A percentile compares a stretch with the other conserved stretches of the same genome.
phyloP scores from a whole-genome alignment of 2,797 vertebrate species.

The Naso thynnoides region DNA sequence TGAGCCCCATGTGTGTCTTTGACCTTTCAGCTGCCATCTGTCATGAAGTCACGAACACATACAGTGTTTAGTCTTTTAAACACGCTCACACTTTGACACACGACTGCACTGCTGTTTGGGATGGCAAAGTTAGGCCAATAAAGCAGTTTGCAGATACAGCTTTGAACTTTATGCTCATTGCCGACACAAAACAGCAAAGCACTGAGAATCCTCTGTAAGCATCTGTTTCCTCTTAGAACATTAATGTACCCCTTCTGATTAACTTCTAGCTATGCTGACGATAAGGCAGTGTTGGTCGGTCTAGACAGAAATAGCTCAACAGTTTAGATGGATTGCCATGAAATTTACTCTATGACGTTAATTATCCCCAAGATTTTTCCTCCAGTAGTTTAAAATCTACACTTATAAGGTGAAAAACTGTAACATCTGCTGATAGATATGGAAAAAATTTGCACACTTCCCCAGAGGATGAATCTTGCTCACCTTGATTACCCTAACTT shows the following conservation, averaged over 20 bases:
- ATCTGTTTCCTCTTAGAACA: background rate
- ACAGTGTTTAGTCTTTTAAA: conserved; percentile 47
- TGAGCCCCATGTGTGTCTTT: conserved; percentile 66
- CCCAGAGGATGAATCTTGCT: background rate
- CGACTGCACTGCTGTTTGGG: conserved; percentile 2
- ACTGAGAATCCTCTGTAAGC: background rate
- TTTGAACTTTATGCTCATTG: background rate
- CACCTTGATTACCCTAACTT: background rate
- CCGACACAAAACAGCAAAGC: background rate
- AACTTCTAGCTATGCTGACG: background rate
- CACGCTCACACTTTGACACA: conserved; percentile 23
- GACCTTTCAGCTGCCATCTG: conserved; percentile 82
- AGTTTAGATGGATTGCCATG: background rate
- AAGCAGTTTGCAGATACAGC: background rate
- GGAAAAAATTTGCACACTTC: background rate
- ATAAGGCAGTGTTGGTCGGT: background rate
- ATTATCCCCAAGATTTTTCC: background rate
- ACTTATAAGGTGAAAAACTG: background rate
- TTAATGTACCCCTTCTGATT: background rate
- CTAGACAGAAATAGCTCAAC: background rate
- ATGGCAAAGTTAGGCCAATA: background rate
- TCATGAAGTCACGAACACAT: conserved; percentile 58
- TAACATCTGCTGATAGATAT: background rate
- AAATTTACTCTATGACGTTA: background rate
- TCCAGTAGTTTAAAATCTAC: background rate